Evolutionary conservation across 2,113 vertebrate genomes (phyloP), one percentile per base, ranked within the genome.

Genomic region (Lepus americanus): DNA sequence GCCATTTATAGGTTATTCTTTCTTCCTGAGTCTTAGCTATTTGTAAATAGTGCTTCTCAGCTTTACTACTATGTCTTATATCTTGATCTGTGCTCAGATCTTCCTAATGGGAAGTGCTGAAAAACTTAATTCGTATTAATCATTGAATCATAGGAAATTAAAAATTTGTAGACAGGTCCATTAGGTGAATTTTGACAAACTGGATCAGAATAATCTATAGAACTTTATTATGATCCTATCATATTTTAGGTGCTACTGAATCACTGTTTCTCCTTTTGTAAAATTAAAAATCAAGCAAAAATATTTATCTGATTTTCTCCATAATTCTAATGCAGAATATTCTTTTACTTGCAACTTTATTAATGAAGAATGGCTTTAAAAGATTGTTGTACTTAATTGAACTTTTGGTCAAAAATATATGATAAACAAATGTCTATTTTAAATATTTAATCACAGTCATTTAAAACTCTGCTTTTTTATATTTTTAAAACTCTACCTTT

Each of bases 231-330:
- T 89, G 27, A 73, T 59, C 1, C 67, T 87, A 12, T 81, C 9
- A 72, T 64, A 63, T 92, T 74, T 94, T 72, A 85, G 63, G 19
- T 92, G 25, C 33, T 87, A 73, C 33, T 44, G 23, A 69, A 70
- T 77, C 9, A 74, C 10, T 83, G 4, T 44, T 94, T 81, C 12
- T 69, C 13, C 16, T 94, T 95, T 94, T 82, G n/a, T 29, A 93
- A 95, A 94, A 90, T 84, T 82, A 51, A 90, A 90, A 89, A 66
- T 81, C 23, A 94, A 95, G 64, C 17, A 44, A 85, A 85, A 80
- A 44, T 53, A 66, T 4, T 80, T 93, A 25, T 9, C 79, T 96
- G 4, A 74, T 82, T 86, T 73, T 31, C 36, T 77, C 25, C 20
- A 9, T 67, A 53, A 36, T 90, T 76, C 72, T 73, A 89, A 33